These are phyloP conservation scores for Camponotus floridanus DNA, from an alignment of 1,140 invertebrate genomes.

Conservation along the genomic window DNA sequence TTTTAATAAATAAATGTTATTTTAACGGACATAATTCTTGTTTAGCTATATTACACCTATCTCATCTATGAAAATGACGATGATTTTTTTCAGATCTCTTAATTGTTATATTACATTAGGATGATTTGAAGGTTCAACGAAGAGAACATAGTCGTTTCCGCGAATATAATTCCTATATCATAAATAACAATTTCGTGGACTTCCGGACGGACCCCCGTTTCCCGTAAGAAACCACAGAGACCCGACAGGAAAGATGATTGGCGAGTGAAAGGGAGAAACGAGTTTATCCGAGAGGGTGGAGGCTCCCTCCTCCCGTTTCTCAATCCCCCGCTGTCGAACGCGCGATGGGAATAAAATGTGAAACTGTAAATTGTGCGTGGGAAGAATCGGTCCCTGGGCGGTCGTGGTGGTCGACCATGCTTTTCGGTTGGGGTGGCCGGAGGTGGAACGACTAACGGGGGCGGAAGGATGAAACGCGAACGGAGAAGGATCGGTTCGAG, in stretches of 20 bases:
- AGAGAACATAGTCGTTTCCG: not conserved
- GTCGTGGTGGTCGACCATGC: constrained; percentile 74
- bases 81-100: not conserved
- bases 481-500: constrained; percentile 22
- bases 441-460: constrained; percentile 31
- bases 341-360: constrained; percentile 86
- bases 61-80: not conserved
- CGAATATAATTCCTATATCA: constrained; percentile 35
- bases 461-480: not conserved
- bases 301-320: not conserved
- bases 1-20: not conserved
- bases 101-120: not conserved
- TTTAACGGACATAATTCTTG: not conserved
- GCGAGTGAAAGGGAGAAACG: constrained; percentile 61
- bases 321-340: constrained; percentile 72
- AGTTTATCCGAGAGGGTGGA: constrained; percentile 70
- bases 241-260: constrained; percentile 68
- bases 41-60: not conserved
- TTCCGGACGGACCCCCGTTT: constrained; percentile 43
- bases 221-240: constrained; percentile 33
- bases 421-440: constrained; percentile 69
- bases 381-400: constrained; percentile 85
- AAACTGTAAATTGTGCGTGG: constrained; percentile 87
- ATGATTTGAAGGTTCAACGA: not conserved
- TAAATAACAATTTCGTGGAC: constrained; percentile 49